phyloP scores from a whole-genome alignment of 1,140 invertebrate genomes.

The Pachyrhynchus sulphureomaculatus region DNA sequence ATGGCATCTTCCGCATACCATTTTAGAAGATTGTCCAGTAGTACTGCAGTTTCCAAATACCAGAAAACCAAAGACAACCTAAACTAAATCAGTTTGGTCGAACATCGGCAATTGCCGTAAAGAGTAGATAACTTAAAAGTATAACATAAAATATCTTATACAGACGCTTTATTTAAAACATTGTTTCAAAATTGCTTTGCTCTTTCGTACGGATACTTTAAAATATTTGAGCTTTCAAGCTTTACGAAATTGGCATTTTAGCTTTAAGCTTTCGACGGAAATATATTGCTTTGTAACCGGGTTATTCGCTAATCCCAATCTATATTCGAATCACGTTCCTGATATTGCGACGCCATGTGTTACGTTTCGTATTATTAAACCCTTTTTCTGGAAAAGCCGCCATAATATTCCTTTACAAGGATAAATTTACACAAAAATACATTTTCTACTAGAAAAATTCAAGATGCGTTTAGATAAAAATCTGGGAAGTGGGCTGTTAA shows the following conservation, averaged over 20 bases:
- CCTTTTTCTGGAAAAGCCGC: conserved; percentile 18
- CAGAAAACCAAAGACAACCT: too few species aligned
- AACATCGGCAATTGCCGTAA: too few species aligned
- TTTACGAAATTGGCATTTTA: conserved; percentile 22
- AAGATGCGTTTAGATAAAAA: too few species aligned
- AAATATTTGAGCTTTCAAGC: conserved; percentile 2
- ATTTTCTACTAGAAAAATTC: conserved; percentile 4
- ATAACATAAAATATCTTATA: too few species aligned
- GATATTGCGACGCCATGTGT: conserved; percentile 29
- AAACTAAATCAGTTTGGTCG: too few species aligned
- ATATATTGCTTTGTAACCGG: conserved; percentile 30
- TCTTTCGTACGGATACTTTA: not conserved
- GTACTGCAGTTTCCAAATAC: too few species aligned
- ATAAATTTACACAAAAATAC: conserved; percentile 22
- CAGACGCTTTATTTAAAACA: conserved; percentile 6
- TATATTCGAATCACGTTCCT: conserved; percentile 27
- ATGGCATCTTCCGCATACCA: too few species aligned
- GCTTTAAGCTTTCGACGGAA: conserved; percentile 18
- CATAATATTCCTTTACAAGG: conserved; percentile 28
- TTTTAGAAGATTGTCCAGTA: too few species aligned
- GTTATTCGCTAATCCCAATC: conserved; percentile 28
- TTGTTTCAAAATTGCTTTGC: conserved; percentile 2
- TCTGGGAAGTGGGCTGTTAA: too few species aligned
- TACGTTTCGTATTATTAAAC: conserved; percentile 26
- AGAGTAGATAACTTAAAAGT: too few species aligned